Evolutionary conservation across 2,113 vertebrate species (phyloP), one percentile per base, ranked within the genome.

Genomic region (Cottus gobio): DNA sequence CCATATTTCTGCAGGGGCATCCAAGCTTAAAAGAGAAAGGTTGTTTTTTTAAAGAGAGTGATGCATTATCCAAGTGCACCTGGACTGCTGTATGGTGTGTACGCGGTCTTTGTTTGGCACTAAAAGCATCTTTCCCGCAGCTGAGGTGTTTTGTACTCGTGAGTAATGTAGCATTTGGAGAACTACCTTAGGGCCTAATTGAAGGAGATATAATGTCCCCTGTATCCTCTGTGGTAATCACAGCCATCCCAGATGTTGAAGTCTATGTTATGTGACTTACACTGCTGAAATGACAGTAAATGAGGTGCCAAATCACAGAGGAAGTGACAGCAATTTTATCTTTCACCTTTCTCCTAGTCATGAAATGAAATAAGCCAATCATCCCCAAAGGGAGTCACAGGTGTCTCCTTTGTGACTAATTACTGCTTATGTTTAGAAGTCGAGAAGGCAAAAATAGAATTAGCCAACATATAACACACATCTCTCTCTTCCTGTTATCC

Each of bases 321-420:
- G 56, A 79, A 58, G 61, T 42, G 31, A 67, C 60, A 1, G 52
- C 1, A 10, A 57, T 65, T 86, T 76, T 66, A 77, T 87, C 73
- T 66, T 61, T 83, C 71, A 83, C 79, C 80, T 85, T 72, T 77
- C 67, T 76, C 77, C 74, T 26, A 12, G 37, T 20, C 0, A 0
- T 9, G 60, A 60, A 75, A 83, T 85, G 81, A 82, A 88, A 87
- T 30, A 62, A 77, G 20, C n/a, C 36, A 24, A 30, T 50, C 65
- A 48, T 62, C 60, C 31, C 64, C 37, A 18, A 52, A 71, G 75
- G 26, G 46, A 18, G 26, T 63, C 34, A 31, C 75, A 44, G 37
- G 10, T 44, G 31, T 42, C 57, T 77, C 66, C 68, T 79, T 50
- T 79, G 85, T 79, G 82, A 72, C 61, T 84, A 78, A 89, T 89